Conservation (phyloP, 2,113 vertebrate species). For the Oxyruncus cristatus region DNA sequence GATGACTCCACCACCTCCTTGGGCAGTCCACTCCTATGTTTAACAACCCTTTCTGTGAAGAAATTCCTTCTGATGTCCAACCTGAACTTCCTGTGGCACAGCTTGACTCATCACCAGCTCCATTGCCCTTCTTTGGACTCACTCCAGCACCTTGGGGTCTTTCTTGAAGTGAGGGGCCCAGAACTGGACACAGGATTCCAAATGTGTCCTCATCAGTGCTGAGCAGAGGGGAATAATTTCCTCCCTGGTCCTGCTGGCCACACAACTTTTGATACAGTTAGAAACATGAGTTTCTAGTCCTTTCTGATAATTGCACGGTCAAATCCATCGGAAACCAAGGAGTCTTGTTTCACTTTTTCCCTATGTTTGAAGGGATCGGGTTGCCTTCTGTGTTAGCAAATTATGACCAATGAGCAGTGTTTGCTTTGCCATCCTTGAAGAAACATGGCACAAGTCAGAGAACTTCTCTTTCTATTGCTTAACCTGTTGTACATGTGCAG, state of each 20-base stretch:
- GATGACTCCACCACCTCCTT: neutral
- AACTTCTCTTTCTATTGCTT: neutral
- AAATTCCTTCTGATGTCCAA: neutral
- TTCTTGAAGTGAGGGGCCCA: neutral
- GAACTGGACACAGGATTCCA: neutral
- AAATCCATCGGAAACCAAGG: neutral
- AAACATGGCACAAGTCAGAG: neutral
- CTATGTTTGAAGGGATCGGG: neutral
- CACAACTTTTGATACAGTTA: neutral
- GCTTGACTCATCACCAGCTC: neutral
- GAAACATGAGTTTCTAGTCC: neutral
- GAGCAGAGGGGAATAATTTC: neutral
- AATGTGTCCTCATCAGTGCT: neutral
- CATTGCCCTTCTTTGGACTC: neutral
- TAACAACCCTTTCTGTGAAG: neutral
- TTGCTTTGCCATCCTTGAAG: neutral
- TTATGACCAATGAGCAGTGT: neutral
- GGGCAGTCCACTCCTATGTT: neutral
- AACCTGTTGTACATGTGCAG: fast-evolving
- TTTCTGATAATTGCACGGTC: neutral
- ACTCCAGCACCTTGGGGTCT: neutral
- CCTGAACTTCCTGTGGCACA: neutral
- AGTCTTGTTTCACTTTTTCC: neutral
- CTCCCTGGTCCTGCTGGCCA: neutral
- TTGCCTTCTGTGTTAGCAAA: neutral